A percentile compares a stretch with the other conserved stretches of the same genome.
Conservation (phyloP, 2,113 vertebrate genomes). For the Gnathonemus longibarbis region DNA sequence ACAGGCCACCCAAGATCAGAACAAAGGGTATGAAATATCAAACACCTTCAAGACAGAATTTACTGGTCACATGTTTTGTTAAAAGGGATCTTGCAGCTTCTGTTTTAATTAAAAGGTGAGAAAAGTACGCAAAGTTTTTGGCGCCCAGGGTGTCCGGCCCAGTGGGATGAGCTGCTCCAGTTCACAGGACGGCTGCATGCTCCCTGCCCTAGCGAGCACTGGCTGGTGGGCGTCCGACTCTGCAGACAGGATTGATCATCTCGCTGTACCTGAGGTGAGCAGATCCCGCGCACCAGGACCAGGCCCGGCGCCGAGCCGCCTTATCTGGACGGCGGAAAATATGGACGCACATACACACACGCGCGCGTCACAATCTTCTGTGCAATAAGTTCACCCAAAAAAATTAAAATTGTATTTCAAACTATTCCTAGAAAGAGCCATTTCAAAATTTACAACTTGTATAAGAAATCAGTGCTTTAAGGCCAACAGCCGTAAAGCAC, state of each 20-base stretch:
- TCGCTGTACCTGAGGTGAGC: not conserved
- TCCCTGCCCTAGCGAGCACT: not conserved
- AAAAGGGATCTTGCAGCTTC: not conserved
- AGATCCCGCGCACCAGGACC: not conserved
- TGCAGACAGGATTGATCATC: not conserved
- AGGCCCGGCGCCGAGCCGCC: not conserved
- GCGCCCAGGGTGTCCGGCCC: not conserved
- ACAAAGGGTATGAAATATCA: not conserved
- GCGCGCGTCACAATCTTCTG: not conserved
- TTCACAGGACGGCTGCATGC: not conserved
- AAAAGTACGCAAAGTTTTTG: not conserved
- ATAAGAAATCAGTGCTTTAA: constrained; percentile 25
- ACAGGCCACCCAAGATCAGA: not conserved
- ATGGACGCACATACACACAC: not conserved
- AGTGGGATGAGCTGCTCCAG: not conserved
- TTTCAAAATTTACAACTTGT: constrained; percentile 7
- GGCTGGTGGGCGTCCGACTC: not conserved
- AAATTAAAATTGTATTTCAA: not conserved
- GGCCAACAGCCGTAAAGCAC: not conserved
- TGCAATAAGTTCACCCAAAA: not conserved
- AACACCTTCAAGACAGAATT: not conserved
- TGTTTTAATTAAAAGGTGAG: not conserved
- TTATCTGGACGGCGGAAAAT: not conserved
- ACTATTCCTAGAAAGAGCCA: constrained; percentile 1
- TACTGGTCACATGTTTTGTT: not conserved